Evolutionary conservation across 2,113 vertebrate species (phyloP).

Genomic region (Brevimyrus niger): DNA sequence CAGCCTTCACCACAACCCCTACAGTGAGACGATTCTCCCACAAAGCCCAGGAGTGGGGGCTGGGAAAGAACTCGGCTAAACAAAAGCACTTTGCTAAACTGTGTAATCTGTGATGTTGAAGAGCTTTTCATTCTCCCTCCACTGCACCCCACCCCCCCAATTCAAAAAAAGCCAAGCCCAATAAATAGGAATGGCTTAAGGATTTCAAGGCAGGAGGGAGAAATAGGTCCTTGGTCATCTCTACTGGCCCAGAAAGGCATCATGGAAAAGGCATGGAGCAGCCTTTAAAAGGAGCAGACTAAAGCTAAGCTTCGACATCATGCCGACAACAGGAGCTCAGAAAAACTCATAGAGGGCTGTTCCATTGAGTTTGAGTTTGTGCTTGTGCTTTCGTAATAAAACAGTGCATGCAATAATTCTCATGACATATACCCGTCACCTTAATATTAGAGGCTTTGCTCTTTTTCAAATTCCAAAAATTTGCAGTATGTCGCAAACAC

Average conservation of each 20-base stretch:
- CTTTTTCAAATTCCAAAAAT: neutral
- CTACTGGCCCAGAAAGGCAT: conserved; percentile 4
- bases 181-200: conserved; percentile 41
- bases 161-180: conserved; percentile 23
- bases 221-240: neutral
- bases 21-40: conserved; percentile 62
- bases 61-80: conserved; percentile 47
- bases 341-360: neutral
- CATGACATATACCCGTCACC: neutral
- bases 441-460: neutral
- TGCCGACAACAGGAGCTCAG: neutral
- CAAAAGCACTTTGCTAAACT: conserved; percentile 46
- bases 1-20: conserved; percentile 67
- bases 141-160: neutral
- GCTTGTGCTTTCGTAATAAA: neutral
- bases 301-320: neutral
- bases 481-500: neutral
- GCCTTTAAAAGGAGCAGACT: neutral
- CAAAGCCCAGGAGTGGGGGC: conserved; percentile 55
- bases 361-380: neutral
- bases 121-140: conserved; percentile 36
- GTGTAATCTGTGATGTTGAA: conserved; percentile 46
- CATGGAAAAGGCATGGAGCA: conserved; percentile 10
- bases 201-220: conserved; percentile 41
- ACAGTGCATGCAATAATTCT: neutral